Conservation (phyloP, 2,113 vertebrate genomes). For the Oncorhynchus keta region DNA sequence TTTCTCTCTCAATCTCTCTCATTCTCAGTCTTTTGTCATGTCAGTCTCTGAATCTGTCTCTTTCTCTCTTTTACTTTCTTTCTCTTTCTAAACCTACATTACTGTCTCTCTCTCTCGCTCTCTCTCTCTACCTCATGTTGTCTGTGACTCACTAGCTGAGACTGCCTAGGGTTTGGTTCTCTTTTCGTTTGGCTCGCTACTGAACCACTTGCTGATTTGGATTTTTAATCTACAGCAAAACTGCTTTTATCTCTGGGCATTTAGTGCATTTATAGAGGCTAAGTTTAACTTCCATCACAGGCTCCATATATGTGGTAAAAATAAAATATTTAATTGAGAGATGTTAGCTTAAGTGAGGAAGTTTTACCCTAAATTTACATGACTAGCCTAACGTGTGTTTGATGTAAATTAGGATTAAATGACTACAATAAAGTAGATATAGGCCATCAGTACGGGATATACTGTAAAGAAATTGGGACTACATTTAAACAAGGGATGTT, state of each 20-base stretch:
- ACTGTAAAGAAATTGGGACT: background rate
- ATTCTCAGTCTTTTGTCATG: slow-evolving; percentile 5
- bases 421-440: background rate
- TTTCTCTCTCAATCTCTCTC: too few species aligned
- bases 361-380: background rate
- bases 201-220: slow-evolving; percentile 65
- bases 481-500: background rate
- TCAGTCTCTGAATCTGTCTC: slow-evolving; percentile 23
- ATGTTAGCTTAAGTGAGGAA: background rate
- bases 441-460: background rate
- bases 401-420: background rate
- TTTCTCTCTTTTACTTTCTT: background rate
- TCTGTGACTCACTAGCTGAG: slow-evolving; percentile 49
- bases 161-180: slow-evolving; percentile 35
- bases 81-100: slow-evolving; percentile 23
- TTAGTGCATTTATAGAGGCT: slow-evolving; percentile 30
- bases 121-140: slow-evolving; percentile 25
- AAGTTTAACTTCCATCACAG: slow-evolving; percentile 33
- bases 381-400: background rate
- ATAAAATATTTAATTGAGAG: too few species aligned
- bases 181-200: slow-evolving; percentile 52
- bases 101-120: slow-evolving; percentile 9
- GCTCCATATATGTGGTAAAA: background rate
- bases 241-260: slow-evolving; percentile 47
- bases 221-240: slow-evolving; percentile 63